phyloP scores from a whole-genome alignment of 92 coral and sea anemone species.

The Phenganax subtilis region DNA sequence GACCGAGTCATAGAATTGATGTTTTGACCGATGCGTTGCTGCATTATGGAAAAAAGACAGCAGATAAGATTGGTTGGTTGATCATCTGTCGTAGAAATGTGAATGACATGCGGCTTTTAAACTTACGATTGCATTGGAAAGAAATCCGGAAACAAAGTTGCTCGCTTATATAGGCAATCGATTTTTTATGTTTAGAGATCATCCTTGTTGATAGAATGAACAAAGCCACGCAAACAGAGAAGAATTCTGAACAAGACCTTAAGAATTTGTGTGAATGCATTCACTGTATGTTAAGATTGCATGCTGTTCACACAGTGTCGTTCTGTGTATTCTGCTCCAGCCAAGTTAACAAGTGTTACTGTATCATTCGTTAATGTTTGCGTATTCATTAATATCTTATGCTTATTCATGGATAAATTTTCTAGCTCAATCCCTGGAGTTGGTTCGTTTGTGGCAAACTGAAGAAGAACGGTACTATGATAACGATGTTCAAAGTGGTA shows the following conservation, averaged over 20 bases:
- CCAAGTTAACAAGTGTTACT: background rate
- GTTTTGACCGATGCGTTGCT: constrained; percentile 7
- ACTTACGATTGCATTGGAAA: too few relatives aligned
- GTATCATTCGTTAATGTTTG: background rate
- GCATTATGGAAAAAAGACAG: constrained; percentile 1
- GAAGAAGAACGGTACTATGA: constrained; percentile 3
- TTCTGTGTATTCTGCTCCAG: background rate
- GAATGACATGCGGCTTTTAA: too few relatives aligned
- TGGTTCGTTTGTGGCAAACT: background rate
- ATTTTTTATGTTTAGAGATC: background rate
- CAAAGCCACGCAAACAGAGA: constrained; percentile 4
- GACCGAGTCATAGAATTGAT: constrained; percentile 23
- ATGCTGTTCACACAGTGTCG: too few relatives aligned
- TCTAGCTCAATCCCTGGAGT: background rate
- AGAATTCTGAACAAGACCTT: background rate
- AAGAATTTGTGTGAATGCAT: constrained; percentile 10
- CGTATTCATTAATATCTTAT: background rate
- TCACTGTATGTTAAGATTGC: background rate
- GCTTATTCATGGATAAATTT: background rate
- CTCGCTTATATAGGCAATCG: too few relatives aligned
- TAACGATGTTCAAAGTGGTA: background rate
- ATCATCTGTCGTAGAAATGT: too few relatives aligned
- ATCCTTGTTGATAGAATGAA: constrained; percentile 6
- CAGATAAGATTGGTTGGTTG: background rate
- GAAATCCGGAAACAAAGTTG: too few relatives aligned